These are phyloP conservation scores for Tetropium fuscum DNA, from an alignment of 2,888 invertebrate genomes.

Conservation along the genomic window DNA sequence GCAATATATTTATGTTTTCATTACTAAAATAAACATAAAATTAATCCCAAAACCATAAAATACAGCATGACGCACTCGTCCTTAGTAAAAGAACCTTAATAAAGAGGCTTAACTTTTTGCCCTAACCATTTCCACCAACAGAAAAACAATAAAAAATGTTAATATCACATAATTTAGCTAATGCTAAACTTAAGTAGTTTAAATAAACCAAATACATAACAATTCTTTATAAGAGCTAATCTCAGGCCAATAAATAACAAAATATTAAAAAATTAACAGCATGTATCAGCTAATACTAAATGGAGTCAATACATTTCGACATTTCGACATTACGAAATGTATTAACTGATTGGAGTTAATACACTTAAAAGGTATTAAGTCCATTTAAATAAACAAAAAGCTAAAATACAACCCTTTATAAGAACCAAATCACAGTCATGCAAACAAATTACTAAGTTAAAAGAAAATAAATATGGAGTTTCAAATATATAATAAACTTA, in stretches of 20 bases:
- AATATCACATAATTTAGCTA: too few relatives aligned
- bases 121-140: too few relatives aligned
- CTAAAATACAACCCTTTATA: neutral
- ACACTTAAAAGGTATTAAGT: neutral
- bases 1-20: neutral
- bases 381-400: neutral
- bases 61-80: neutral
- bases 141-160: too few relatives aligned
- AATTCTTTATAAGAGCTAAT: neutral
- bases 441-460: neutral
- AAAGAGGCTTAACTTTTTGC: too few relatives aligned
- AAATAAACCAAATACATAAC: neutral
- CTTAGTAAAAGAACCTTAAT: neutral
- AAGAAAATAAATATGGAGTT: neutral
- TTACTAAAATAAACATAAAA: constrained; percentile 1
- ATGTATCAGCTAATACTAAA: too few relatives aligned
- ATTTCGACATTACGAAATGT: neutral
- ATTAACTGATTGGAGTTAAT: neutral
- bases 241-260: neutral
- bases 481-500: neutral
- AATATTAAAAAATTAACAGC: too few relatives aligned
- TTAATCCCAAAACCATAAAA: neutral
- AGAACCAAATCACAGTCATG: too few relatives aligned
- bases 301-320: too few relatives aligned
- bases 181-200: too few relatives aligned